Base-by-base conservation (phyloP, 1,140 invertebrate species). In the Pseudomyrmex dendroicus region DNA sequence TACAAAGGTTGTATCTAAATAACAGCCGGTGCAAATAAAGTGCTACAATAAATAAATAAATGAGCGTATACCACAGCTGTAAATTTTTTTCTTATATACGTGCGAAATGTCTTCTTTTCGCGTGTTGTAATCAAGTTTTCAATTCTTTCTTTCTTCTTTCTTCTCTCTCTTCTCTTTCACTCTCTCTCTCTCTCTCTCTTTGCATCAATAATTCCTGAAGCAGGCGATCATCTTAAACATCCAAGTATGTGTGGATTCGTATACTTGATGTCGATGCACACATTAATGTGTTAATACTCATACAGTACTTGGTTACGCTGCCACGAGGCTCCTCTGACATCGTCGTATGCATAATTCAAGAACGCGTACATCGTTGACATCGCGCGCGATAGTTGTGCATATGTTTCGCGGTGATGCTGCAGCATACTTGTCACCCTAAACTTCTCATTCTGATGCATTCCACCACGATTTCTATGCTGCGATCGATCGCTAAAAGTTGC, bases 341-440 rank as follows among this genome's bases (percentile, higher is more conserved):
- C 35, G 72, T 66, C 70, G 63, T 84, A 90, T 90, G 84, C 89
- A 90, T 90, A 89, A 90, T 90, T 90, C 90, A 90, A 83, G 70
- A 73, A 88, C 77, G 87, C 83, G 74, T 72, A 76, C 85, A 74
- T 84, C 78, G 82, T 82, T 82, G 87, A 89, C 89, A 84, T 70
- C 68, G 61, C 73, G 73, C 84, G 17, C 57, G 66, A 89, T 84
- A 88, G 88, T 88, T 88, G 83, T 89, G 82, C 84, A 89, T 89
- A 89, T 84, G 82, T 72, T 89, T 86, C 61, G 44, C 10, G 20
- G 15, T 61, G 50, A 73, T 66, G 73, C 57, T 82, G 35, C 35
- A 35, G 70, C 4, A 86, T 64, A 73, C 63, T 17, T 50, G 52
- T 46, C 72, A 15, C 20, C 9, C 17, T 59, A 17, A 44, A 17